These are phyloP conservation scores for Lampropteryx suffumata DNA, from an alignment of 2,888 invertebrate species.

Conservation along the genomic window DNA sequence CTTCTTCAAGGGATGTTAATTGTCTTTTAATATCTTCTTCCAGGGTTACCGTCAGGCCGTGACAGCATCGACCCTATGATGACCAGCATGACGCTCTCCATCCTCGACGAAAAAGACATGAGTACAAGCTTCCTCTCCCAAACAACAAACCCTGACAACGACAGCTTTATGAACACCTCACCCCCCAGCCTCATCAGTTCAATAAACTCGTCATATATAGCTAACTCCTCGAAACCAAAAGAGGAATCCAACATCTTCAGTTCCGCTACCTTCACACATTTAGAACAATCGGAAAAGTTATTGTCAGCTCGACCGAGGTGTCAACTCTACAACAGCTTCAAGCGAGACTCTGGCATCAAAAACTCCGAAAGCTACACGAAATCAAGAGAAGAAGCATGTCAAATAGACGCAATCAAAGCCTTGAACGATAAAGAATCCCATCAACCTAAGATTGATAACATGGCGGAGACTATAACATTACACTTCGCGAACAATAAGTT, in stretches of 20 bases:
- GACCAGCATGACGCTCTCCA: slow-evolving; percentile 78
- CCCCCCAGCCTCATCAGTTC: slow-evolving; percentile 76
- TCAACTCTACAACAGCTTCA: slow-evolving; percentile 61
- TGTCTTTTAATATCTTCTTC: slow-evolving; percentile 20
- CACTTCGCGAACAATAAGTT: slow-evolving; percentile 73
- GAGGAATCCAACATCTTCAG: slow-evolving; percentile 69
- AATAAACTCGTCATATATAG: slow-evolving; percentile 70
- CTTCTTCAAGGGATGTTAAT: too few species aligned
- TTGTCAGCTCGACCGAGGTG: slow-evolving; percentile 65
- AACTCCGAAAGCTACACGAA: slow-evolving; percentile 73
- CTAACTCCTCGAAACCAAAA: slow-evolving; percentile 57
- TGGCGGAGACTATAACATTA: slow-evolving; percentile 68
- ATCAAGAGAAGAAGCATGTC: slow-evolving; percentile 67
- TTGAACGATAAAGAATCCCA: slow-evolving; percentile 63
- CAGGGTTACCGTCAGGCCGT: slow-evolving; percentile 64
- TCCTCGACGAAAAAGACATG: slow-evolving; percentile 79
- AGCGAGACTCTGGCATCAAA: slow-evolving; percentile 57
- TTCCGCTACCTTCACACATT: slow-evolving; percentile 71
- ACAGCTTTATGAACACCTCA: slow-evolving; percentile 72
- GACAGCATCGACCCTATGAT: slow-evolving; percentile 75
- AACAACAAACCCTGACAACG: slow-evolving; percentile 74
- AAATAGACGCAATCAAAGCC: slow-evolving; percentile 66
- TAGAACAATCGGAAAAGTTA: slow-evolving; percentile 70
- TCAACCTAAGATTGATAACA: slow-evolving; percentile 51
- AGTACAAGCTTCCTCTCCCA: slow-evolving; percentile 79